These are phyloP conservation scores for Candidula unifasciata DNA, from an alignment of 2,888 invertebrate species.

Conservation along the genomic window DNA sequence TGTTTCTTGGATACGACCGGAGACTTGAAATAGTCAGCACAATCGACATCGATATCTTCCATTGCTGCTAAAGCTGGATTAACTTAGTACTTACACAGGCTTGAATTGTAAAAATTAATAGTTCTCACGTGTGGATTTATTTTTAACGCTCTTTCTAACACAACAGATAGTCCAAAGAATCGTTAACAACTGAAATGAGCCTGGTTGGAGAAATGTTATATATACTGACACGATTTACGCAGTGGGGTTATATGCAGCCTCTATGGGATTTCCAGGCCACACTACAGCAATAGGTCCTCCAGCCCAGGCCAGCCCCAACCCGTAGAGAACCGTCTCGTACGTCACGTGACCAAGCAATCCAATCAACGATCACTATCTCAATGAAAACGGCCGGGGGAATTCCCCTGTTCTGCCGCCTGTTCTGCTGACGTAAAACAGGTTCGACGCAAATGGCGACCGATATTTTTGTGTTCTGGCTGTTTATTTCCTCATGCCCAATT, in stretches of 20 bases:
- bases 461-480: neutral
- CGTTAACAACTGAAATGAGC: neutral
- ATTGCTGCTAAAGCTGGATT: neutral
- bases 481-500: neutral
- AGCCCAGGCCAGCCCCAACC: neutral
- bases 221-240: neutral
- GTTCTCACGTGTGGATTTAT: neutral
- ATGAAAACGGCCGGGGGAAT: slow-evolving; percentile 20
- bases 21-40: slow-evolving; percentile 10
- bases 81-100: neutral
- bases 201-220: neutral
- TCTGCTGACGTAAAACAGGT: slow-evolving; percentile 17
- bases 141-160: neutral
- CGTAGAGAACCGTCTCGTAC: neutral
- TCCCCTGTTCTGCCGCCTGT: slow-evolving; percentile 34
- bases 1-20: slow-evolving; percentile 1
- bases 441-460: slow-evolving; percentile 19
- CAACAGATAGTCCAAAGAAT: slow-evolving; percentile 22
- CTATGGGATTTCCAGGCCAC: slow-evolving; percentile 35
- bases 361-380: slow-evolving; percentile 35
- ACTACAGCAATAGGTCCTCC: neutral
- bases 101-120: neutral
- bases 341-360: slow-evolving; percentile 38
- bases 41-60: slow-evolving; percentile 38
- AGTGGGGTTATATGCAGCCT: neutral